phyloP scores from a whole-genome alignment of 2,797 vertebrate genomes.

The Lepus oiostolus region DNA sequence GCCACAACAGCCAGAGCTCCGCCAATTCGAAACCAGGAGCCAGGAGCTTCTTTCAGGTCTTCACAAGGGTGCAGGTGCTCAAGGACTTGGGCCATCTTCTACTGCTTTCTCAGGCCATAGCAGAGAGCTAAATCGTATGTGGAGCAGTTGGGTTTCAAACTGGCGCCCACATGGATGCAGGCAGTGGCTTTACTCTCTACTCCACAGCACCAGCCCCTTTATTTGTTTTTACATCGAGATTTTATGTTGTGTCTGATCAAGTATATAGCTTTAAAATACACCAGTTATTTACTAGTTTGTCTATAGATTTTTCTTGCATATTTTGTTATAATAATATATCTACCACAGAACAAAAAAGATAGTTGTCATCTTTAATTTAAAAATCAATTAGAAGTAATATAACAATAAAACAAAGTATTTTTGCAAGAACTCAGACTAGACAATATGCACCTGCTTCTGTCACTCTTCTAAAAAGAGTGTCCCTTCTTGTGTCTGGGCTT shows the following conservation, averaged over 20 bases:
- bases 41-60: no score
- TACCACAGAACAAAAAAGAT: not conserved
- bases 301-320: not conserved
- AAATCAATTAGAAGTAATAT: not conserved
- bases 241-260: not conserved
- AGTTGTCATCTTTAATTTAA: not conserved
- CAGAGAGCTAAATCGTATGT: no score
- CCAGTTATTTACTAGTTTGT: not conserved
- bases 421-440: not conserved
- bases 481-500: not conserved
- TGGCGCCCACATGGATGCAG: no score
- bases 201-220: no score
- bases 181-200: no score
- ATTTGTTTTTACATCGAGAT: not conserved
- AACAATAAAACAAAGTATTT: constrained; percentile 8
- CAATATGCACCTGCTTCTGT: not conserved
- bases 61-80: no score
- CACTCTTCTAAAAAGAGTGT: not conserved
- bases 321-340: not conserved
- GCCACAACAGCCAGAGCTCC: no score
- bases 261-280: constrained; percentile 14
- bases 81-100: no score
- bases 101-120: no score
- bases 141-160: no score
- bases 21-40: no score